phyloP scores from a whole-genome alignment of 2,113 vertebrate species.

The Rhea americana region DNA sequence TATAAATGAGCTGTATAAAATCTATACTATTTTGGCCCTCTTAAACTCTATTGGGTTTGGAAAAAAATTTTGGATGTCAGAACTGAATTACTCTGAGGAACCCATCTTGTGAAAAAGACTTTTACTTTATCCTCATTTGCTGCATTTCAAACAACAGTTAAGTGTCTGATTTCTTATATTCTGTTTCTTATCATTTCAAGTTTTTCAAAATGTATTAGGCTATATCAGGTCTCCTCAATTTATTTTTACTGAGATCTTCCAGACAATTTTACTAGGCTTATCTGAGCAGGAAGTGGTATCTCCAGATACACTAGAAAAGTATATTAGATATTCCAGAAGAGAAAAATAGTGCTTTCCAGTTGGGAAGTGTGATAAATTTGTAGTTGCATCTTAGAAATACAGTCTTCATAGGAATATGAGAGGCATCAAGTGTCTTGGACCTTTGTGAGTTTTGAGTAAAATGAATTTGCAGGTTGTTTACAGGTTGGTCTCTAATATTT shows the following conservation, averaged over 20 bases:
- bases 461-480: neutral
- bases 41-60: neutral
- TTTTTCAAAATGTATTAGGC: neutral
- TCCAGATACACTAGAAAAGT: neutral
- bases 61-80: neutral
- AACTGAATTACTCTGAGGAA: neutral
- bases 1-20: neutral
- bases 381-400: neutral
- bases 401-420: neutral
- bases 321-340: neutral
- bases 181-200: neutral
- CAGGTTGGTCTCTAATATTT: neutral
- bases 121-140: neutral
- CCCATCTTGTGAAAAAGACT: neutral
- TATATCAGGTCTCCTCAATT: neutral
- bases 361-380: neutral
- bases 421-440: neutral
- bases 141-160: neutral
- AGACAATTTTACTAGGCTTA: neutral
- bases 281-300: neutral
- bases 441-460: neutral
- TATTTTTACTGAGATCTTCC: neutral
- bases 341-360: neutral
- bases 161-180: neutral
- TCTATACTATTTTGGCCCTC: neutral